These are phyloP conservation scores for Apis mellifera DNA, from an alignment of 1,140 invertebrate species.

Conservation along the genomic window Amel_HAv3.1 CM009941.2:6054501-6055000, in stretches of 20 bases:
- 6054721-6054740: neutral
- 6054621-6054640: slow-evolving; percentile 50
- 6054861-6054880: slow-evolving; percentile 4
- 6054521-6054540: slow-evolving; percentile 45
- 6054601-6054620: slow-evolving; percentile 53
- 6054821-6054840: neutral
- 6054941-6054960: too few species aligned
- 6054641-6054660: slow-evolving; percentile 66
- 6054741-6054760: neutral
- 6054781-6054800: neutral
- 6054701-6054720: slow-evolving; percentile 31
- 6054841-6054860: neutral
- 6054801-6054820: slow-evolving; percentile 16
- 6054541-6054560: slow-evolving; percentile 71
- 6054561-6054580: slow-evolving; percentile 14
- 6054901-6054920: too few species aligned
- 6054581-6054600: slow-evolving; percentile 27
- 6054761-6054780: neutral
- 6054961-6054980: too few species aligned
- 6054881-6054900: neutral
- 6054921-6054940: too few species aligned
- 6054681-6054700: slow-evolving; percentile 11
- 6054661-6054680: slow-evolving; percentile 51
- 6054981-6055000: too few species aligned
- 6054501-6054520: slow-evolving; percentile 17